phyloP scores from a whole-genome alignment of 2,113 vertebrate species.

The Cricetomys ansorgei region DNA sequence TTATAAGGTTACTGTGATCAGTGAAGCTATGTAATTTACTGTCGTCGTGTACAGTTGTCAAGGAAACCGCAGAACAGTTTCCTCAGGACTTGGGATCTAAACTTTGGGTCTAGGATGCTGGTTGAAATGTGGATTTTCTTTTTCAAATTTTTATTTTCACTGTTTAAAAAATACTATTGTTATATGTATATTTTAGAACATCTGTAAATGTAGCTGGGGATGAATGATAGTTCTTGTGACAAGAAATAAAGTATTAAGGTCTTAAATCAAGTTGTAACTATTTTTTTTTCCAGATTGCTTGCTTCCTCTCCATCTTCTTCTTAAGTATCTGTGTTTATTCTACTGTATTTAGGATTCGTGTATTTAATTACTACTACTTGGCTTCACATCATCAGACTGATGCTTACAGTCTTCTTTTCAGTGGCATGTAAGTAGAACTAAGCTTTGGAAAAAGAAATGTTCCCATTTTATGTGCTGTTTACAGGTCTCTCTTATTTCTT shows the following conservation, averaged over 20 bases:
- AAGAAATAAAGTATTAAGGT: neutral
- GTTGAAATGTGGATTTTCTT: neutral
- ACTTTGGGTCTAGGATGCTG: neutral
- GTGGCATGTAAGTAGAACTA: constrained; percentile 92
- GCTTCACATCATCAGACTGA: constrained; percentile 97
- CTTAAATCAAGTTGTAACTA: neutral
- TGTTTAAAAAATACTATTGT: neutral
- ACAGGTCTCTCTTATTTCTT: neutral
- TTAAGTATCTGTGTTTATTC: constrained; percentile 96
- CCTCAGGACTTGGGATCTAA: neutral
- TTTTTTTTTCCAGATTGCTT: constrained; percentile 89
- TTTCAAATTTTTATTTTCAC: constrained; percentile 27
- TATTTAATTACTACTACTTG: constrained; percentile 97
- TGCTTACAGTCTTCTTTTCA: constrained; percentile 97
- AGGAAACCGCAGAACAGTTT: neutral
- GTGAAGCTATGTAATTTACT: neutral
- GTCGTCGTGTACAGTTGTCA: neutral
- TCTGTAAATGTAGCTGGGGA: neutral
- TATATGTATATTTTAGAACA: constrained; percentile 29
- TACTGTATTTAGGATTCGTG: constrained; percentile 95
- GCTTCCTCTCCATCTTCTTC: constrained; percentile 96
- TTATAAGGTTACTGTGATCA: constrained; percentile 9
- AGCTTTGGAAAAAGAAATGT: neutral
- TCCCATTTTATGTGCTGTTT: neutral
- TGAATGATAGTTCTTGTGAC: constrained; percentile 7